Evolutionary conservation across 2,113 vertebrate genomes (phyloP).

Genomic region (Xyrauchen texanus): DNA sequence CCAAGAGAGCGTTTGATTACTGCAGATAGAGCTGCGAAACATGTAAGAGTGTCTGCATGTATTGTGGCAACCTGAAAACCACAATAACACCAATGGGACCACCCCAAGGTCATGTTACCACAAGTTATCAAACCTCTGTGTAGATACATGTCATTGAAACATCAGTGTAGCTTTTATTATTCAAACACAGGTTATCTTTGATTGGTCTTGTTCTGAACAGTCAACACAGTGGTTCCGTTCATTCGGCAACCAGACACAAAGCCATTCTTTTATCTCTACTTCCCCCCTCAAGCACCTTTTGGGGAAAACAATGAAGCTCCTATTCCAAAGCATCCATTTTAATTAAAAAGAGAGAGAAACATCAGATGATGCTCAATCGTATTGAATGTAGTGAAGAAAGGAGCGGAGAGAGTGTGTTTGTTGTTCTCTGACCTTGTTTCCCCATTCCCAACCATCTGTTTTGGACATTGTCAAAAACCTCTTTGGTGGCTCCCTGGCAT

Average conservation of each 20-base stretch:
- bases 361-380: constrained; percentile 69
- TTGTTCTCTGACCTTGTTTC: constrained; percentile 66
- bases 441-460: constrained; percentile 70
- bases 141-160: constrained; percentile 79
- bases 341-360: constrained; percentile 76
- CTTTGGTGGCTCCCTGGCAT: constrained; percentile 53
- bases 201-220: constrained; percentile 76
- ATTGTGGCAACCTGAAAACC: constrained; percentile 41
- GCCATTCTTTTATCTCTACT: constrained; percentile 68
- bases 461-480: constrained; percentile 71
- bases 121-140: constrained; percentile 64
- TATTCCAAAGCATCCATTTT: constrained; percentile 73
- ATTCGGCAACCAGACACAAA: constrained; percentile 62
- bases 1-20: constrained; percentile 46
- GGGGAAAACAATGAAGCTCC: constrained; percentile 73
- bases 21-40: constrained; percentile 40
- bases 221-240: constrained; percentile 71
- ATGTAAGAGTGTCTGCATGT: constrained; percentile 20
- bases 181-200: constrained; percentile 75
- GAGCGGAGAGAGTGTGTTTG: constrained; percentile 62
- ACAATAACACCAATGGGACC: constrained; percentile 35
- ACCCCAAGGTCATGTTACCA: constrained; percentile 63
- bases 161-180: constrained; percentile 76
- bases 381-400: constrained; percentile 68
- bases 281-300: constrained; percentile 62